phyloP scores from a whole-genome alignment of 2,888 invertebrate species.

The Thymelicus acteon region DNA sequence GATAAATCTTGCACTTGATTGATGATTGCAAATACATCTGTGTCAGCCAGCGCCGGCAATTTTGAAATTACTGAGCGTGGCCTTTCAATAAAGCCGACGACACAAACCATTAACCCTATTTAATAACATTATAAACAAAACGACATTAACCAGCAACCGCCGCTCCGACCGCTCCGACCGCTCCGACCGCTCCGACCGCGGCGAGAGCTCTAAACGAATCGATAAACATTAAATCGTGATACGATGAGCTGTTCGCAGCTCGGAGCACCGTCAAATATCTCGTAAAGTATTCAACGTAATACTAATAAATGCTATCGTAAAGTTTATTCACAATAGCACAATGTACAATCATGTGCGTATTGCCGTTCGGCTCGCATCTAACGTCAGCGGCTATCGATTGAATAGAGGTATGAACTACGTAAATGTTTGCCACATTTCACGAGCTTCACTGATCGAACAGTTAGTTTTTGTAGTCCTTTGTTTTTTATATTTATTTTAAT shows the following conservation, averaged over 20 bases:
- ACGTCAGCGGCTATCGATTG: too few relatives aligned
- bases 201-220: neutral
- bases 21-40: too few relatives aligned
- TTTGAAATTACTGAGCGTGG: neutral
- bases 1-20: too few relatives aligned
- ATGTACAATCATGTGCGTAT: neutral
- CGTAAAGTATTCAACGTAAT: slow-evolving; percentile 5
- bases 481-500: too few relatives aligned
- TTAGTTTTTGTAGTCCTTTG: too few relatives aligned
- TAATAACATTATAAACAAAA: neutral
- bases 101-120: neutral
- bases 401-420: too few relatives aligned
- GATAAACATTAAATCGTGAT: slow-evolving; percentile 4
- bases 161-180: too few relatives aligned
- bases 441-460: too few relatives aligned
- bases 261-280: neutral
- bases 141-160: neutral
- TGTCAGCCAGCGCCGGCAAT: neutral
- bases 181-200: neutral
- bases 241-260: neutral
- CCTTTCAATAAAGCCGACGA: neutral
- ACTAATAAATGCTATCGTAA: slow-evolving; percentile 6
- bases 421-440: too few relatives aligned
- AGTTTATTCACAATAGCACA: slow-evolving; percentile 2
- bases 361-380: neutral